Conservation (phyloP, 2,113 vertebrate genomes). For the Eretmochelys imbricata region DNA sequence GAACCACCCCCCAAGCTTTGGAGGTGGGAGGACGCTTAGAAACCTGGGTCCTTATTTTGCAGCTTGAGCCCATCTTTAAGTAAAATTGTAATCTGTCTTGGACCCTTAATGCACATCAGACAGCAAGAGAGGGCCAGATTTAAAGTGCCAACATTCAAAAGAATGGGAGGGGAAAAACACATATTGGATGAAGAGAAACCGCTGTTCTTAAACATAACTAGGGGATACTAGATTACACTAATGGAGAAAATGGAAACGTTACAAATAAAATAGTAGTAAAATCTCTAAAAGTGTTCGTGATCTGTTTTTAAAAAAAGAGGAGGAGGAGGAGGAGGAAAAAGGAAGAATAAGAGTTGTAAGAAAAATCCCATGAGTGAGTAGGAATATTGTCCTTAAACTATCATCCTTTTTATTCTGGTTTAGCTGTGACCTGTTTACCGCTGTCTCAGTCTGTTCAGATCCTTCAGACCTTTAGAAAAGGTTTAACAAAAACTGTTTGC, state of each 20-base stretch:
- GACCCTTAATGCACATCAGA: too few relatives aligned
- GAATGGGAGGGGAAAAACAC: background rate
- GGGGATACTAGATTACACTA: background rate
- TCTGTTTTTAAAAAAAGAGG: background rate
- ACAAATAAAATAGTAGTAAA: background rate
- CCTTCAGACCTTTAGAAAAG: background rate
- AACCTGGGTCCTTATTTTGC: background rate
- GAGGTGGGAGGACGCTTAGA: background rate
- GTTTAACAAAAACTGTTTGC: background rate
- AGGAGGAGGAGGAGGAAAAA: background rate
- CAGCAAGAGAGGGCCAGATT: background rate
- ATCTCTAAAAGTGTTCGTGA: background rate
- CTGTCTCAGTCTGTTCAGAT: accelerated
- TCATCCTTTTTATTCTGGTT: background rate
- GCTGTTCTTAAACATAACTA: background rate
- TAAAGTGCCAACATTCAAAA: background rate
- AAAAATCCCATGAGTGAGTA: background rate
- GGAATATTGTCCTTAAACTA: background rate
- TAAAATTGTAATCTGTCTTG: background rate
- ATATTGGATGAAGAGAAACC: background rate
- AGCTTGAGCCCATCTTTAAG: too few relatives aligned
- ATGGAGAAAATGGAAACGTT: background rate
- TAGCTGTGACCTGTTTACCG: background rate
- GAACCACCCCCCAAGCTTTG: background rate
- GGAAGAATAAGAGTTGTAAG: background rate